Evolutionary conservation across 1,140 invertebrate genomes (phyloP), one percentile per base, ranked within the genome.

Genomic region (Melanaphis sacchari): DNA sequence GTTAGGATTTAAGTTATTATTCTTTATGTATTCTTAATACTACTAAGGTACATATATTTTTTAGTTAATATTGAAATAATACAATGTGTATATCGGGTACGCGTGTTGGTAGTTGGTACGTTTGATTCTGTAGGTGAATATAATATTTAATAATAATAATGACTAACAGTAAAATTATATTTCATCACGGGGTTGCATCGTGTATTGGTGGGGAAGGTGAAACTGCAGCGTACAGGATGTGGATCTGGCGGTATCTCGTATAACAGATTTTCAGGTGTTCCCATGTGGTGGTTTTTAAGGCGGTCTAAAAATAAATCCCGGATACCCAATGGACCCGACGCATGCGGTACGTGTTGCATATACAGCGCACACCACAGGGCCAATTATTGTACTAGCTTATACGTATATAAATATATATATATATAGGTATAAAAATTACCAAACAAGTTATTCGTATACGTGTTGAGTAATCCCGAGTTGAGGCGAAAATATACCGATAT

Each of bases 271-370:
- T 85, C 91, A 93, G 91, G 91, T 93, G 91, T 93, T 38, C 91
- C 90, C 91, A 93, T 93, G 91, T 93, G 91, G 91, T 54, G 46
- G 91, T 85, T 93, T 93, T 93, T 41, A 84, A 92, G 90, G 26
- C 31, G 66, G 81, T 93, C 91, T 93, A 93, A 93, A 93, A 93
- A 93, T 93, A 93, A 82, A 93, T 84, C 36, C 91, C 91, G 81
- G 46, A 85, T 93, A 93, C 91, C 91, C 81, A 36, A 92, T 40
- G 90, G 90, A 41, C 38, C 90, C 54, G 54, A 22, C 81, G 81
- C 31, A 52, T 21, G 81, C 76, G 5, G 81, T 82, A 91, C 54
- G 54, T 46, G 59, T 38, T 38, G 59, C 54, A 91, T 40, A 91
- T 31, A 88, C 41, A 49, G 6, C 85, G 18, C 41, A 46, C 41